These are phyloP conservation scores for Oreonectes daqikongensis DNA, from an alignment of 2,797 vertebrate species.

Conservation along the genomic window DNA sequence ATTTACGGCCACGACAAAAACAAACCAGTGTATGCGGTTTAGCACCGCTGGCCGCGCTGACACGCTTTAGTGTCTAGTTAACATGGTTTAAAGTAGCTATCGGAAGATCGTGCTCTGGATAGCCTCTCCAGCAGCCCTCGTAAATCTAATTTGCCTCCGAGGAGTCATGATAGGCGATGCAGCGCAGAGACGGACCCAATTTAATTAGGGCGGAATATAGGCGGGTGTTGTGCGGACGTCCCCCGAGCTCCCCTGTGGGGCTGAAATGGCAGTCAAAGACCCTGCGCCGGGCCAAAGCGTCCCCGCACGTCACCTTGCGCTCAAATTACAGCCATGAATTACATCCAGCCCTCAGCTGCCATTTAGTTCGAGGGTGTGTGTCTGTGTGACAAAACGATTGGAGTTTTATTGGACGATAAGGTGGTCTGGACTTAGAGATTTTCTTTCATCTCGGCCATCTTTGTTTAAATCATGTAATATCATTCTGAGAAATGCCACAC, in stretches of 20 bases:
- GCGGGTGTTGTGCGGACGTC: slow-evolving; percentile 83
- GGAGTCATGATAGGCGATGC: slow-evolving; percentile 94
- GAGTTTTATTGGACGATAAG: slow-evolving; percentile 54
- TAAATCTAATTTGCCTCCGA: slow-evolving; percentile 92
- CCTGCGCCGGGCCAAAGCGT: background rate
- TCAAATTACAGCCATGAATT: slow-evolving; percentile 57
- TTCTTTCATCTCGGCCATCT: slow-evolving; percentile 41
- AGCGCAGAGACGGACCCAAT: slow-evolving; percentile 93
- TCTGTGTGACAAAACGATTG: slow-evolving; percentile 49
- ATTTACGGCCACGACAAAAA: slow-evolving; percentile 37
- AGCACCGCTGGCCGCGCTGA: slow-evolving; percentile 57
- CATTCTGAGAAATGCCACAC: slow-evolving; percentile 40
- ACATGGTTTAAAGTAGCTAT: slow-evolving; percentile 71
- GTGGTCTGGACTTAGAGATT: slow-evolving; percentile 31
- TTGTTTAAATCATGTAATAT: slow-evolving; percentile 37
- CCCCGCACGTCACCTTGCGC: background rate
- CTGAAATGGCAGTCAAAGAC: slow-evolving; percentile 9
- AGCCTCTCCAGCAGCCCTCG: slow-evolving; percentile 74
- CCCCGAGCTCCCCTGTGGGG: slow-evolving; percentile 45
- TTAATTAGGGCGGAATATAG: slow-evolving; percentile 96
- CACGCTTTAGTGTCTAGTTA: slow-evolving; percentile 72
- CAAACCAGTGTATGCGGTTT: slow-evolving; percentile 52
- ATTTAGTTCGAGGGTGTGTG: slow-evolving; percentile 44
- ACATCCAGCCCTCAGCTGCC: slow-evolving; percentile 48
- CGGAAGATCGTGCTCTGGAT: slow-evolving; percentile 77